Evolutionary conservation across 2,797 vertebrate genomes (phyloP), one percentile per base, ranked within the genome.

Genomic region (Coracias cyanogaster): DNA sequence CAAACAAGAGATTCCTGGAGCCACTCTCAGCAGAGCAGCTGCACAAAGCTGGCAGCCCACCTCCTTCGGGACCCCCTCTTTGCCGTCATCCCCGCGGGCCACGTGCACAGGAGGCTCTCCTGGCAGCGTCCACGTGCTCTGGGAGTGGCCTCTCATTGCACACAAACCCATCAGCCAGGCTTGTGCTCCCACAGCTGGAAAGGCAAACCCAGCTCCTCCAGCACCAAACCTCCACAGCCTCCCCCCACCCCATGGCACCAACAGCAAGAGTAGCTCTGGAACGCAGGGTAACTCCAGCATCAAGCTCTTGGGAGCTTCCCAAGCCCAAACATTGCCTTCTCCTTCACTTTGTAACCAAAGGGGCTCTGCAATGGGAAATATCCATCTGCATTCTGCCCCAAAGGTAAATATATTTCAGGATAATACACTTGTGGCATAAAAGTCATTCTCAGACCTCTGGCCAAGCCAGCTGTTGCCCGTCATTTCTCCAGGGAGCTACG

Each of bases 1-100:
- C 95, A 97, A 97, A 97, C 96, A 37, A 82, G 18, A 77, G 92
- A 45, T 64, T 90, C 35, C 90, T 13, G 76, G 73, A 94, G 95
- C 89, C 35, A 93, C 61, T 69, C 87, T 93, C 58, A 26, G 46
- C 91, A 41, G 2, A 94, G 95, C 97, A 97, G 97, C 97, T 97
- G 96, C 91, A 35, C 17, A 14, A 15, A 72, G 71, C 66, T 83
- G 94, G 95, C 96, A 93, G 79, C 72, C 57, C 90, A 14, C 12
- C 0, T 45, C 67, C 82, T 84, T 33, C 31, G 22, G 96, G 91
- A 94, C 92, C 62, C 22, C 19, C 6, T 76, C 82, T 78, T 39
- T 64, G 82, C 73, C 52, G 3, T 79, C 84, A 86, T 12, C 78
- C 46, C 86, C 35, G 4, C 29, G 28, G 39, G 35, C 70, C 91